These are phyloP conservation scores for Notolepis coatsorum DNA, from an alignment of 2,797 vertebrate genomes.

Conservation along the genomic window DNA sequence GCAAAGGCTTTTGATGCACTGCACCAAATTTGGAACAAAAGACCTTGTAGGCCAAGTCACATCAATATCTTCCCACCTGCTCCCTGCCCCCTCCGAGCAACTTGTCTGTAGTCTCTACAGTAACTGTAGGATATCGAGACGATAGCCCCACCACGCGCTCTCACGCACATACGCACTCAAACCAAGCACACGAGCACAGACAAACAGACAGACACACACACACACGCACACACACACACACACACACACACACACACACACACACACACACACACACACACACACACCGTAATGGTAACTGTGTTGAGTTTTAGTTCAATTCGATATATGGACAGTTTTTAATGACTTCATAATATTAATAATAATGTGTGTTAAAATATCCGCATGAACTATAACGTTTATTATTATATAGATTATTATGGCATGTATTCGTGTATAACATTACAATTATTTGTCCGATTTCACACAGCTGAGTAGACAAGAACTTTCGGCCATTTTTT, in stretches of 20 bases:
- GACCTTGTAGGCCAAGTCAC: conserved; percentile 82
- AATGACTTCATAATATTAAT: no score
- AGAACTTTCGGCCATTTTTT: conserved; percentile 73
- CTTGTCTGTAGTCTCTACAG: conserved; percentile 49
- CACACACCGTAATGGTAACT: no score
- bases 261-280: neutral
- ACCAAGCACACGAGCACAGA: no score
- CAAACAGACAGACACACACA: conserved; percentile 20
- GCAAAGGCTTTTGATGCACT: conserved; percentile 78
- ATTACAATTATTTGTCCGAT: neutral
- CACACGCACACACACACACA: conserved; percentile 1
- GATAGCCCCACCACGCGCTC: conserved; percentile 18
- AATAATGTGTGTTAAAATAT: neutral
- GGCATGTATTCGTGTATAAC: neutral
- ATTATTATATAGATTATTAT: neutral
- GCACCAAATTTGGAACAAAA: conserved; percentile 87
- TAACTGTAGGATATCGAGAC: conserved; percentile 38
- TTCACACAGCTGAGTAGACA: neutral
- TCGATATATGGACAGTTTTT: no score
- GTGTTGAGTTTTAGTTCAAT: no score
- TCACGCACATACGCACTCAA: conserved; percentile 1
- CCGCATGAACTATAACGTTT: conserved; percentile 18
- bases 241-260: conserved; percentile 10
- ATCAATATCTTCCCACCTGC: conserved; percentile 77
- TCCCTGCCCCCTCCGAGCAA: conserved; percentile 25